Conservation (phyloP, 1,140 invertebrate genomes). For the Heliconius hewitsoni region DNA sequence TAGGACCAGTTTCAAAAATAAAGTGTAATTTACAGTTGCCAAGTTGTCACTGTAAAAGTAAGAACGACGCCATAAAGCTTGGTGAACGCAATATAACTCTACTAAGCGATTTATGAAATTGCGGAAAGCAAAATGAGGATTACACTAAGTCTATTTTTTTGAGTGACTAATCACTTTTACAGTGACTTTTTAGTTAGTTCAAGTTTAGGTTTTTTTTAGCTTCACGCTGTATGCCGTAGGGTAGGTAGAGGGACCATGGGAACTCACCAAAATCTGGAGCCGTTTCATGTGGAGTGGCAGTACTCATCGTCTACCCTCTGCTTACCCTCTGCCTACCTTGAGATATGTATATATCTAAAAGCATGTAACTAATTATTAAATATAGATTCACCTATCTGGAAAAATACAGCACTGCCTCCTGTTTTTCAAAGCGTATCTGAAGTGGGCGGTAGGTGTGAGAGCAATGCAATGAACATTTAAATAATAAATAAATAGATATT, state of each 20-base stretch:
- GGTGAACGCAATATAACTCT: background rate
- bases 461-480: too few relatives aligned
- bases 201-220: too few relatives aligned
- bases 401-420: too few relatives aligned
- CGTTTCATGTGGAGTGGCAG: too few relatives aligned
- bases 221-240: too few relatives aligned
- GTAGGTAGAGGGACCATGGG: background rate
- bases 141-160: background rate
- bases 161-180: background rate
- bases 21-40: background rate
- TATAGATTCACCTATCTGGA: too few relatives aligned
- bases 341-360: background rate
- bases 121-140: background rate
- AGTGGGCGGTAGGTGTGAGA: too few relatives aligned
- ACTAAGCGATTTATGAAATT: background rate
- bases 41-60: constrained; percentile 2
- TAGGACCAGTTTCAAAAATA: background rate
- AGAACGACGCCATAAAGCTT: background rate
- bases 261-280: too few relatives aligned
- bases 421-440: too few relatives aligned
- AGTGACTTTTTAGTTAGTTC: too few relatives aligned
- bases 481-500: too few relatives aligned
- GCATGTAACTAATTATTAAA: background rate
- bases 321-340: background rate
- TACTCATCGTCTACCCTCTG: too few relatives aligned